Base-by-base conservation (phyloP, 2,888 invertebrate species). In the Luffia ferchaultella region DNA sequence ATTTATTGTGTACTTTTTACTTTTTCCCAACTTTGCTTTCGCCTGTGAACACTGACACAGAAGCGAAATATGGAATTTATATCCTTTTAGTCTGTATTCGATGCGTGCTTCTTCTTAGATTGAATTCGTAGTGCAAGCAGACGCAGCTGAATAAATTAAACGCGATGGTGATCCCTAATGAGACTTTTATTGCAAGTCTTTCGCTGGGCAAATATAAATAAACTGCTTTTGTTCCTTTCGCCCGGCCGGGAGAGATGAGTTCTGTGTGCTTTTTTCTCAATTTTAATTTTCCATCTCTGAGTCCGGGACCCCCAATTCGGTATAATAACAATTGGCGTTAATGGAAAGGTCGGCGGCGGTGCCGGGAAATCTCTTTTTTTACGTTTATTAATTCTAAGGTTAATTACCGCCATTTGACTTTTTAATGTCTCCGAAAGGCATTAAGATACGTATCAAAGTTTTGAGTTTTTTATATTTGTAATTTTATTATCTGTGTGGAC, bases 71-170 rank as follows among this genome's bases (percentile, higher is more conserved):
- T n/a, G n/a, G n/a, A n/a, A n/a, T n/a, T n/a, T n/a, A n/a, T n/a
- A n/a, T n/a, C n/a, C n/a, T n/a, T n/a, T n/a, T n/a, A n/a, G n/a
- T n/a, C n/a, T n/a, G n/a, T n/a, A n/a, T n/a, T n/a, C n/a, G n/a
- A n/a, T n/a, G n/a, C n/a, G n/a, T n/a, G n/a, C n/a, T n/a, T n/a
- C n/a, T n/a, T n/a, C n/a, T n/a, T n/a, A n/a, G n/a, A n/a, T n/a
- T n/a, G n/a, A n/a, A n/a, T n/a, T 30, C 30, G 30, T 12, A 3
- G 30, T 12, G 30, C 12, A 58, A 58, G 57, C 64, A 70, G 72
- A 68, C 70, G 66, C 60, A 64, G 64, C 64, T 62, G 68, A 70
- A 70, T 71, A 71, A 71, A 68, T 65, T 63, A 62, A 64, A 63
- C 30, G 30, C 42, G 45, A 66, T 64, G 70, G 69, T 72, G 67